Evolutionary conservation across 2,888 invertebrate species (phyloP), one percentile per base, ranked within the genome.

Genomic region (Caenorhabditis sp.): DNA sequence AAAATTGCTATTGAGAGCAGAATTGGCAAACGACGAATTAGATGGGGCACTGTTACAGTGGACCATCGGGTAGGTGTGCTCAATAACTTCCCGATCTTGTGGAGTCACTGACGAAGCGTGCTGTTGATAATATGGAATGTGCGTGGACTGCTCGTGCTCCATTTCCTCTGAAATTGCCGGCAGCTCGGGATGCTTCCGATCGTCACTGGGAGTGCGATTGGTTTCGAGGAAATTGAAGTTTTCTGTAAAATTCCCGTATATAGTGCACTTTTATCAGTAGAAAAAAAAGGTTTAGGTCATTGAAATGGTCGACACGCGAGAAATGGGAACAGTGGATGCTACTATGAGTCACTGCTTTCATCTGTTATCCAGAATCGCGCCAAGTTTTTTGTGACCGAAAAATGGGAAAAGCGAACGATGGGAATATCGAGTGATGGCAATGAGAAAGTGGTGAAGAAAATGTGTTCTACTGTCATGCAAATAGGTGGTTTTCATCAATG

Each of bases 21-120:
- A 27, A 5, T 39, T 48, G 24, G 37, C 32, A 20, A 59, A 43
- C 2, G 45, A 15, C 1, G 71, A 39, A n/a, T 71, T 72, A 20
- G 75, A 63, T 20, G 77, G 77, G 13, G 71, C 77, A 65, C 77
- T 77, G 30, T 61, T 72, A 32, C 77, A 77, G 27, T 77, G 77
- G 7, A 62, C 35, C 66, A 77, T 77, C n/a, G 77, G 77, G 46
- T 77, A 77, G 0, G 66, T 56, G 30, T 71, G 77, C 30, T 77
- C 77, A 9, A 77, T 37, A 8, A 70, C 27, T 11, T 75, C 68
- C 0, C 61, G 55, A 32, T 56, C 65, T 8, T 22, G 20, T 13
- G 59, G 43, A 32, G 46, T 48, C n/a, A 62, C 72, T 2, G 72
- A 62, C 0, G 56, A 50, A 2, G 55, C 35, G 20, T 53, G 32